Conservation (phyloP, 2,113 vertebrate genomes). For the Etia nguti region DNA sequence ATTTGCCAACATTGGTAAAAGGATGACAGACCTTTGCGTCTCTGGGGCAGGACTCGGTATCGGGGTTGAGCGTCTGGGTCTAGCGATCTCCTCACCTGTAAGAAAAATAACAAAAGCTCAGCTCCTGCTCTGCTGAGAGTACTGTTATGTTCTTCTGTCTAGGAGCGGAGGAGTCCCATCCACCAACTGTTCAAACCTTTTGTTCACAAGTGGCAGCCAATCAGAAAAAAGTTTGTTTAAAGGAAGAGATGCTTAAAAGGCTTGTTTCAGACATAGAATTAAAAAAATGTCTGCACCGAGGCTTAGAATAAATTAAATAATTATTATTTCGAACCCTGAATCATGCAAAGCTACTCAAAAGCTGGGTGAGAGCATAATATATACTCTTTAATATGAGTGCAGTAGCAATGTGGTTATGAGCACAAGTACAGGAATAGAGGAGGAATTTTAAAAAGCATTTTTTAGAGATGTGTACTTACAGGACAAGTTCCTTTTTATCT, state of each 20-base stretch:
- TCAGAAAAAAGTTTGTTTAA: background rate
- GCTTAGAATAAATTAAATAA: background rate
- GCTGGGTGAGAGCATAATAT: background rate
- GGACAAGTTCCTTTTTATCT: constrained; percentile 92
- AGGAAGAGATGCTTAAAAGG: background rate
- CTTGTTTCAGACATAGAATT: background rate
- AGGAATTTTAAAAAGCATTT: background rate
- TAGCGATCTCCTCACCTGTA: constrained; percentile 89
- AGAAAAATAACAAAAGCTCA: background rate
- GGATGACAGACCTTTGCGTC: constrained; percentile 73
- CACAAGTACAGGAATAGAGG: background rate
- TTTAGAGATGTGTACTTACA: constrained; percentile 81
- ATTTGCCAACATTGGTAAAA: background rate
- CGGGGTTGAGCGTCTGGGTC: constrained; percentile 87
- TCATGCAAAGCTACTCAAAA: background rate
- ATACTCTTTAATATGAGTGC: background rate
- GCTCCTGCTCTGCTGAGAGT: background rate
- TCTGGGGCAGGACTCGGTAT: constrained; percentile 77
- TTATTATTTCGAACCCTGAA: background rate
- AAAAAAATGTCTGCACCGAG: background rate
- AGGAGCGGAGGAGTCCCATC: background rate
- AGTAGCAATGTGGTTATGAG: background rate
- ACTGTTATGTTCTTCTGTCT: background rate
- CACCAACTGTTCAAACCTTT: background rate
- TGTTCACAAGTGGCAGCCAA: background rate